Evolutionary conservation across 2,888 invertebrate species (phyloP), one percentile per base, ranked within the genome.

Genomic region (Endomychus coccineus): DNA sequence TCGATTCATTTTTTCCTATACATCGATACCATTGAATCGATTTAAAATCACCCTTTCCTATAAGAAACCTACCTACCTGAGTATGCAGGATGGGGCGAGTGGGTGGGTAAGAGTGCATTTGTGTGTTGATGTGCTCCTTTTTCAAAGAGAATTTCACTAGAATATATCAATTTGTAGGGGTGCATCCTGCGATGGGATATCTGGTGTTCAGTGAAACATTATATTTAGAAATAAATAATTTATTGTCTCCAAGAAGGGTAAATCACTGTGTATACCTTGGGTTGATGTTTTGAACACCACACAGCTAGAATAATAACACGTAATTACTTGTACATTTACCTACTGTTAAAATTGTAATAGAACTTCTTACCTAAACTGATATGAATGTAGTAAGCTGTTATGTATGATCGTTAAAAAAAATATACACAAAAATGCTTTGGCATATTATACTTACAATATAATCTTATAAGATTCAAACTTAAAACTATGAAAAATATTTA

Each of bases 181-280:
- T n/a, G n/a, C n/a, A n/a, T n/a, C n/a, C n/a, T n/a, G n/a, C n/a
- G n/a, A n/a, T n/a, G n/a, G n/a, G n/a, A n/a, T n/a, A n/a, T n/a
- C n/a, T n/a, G n/a, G n/a, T n/a, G n/a, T n/a, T n/a, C n/a, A n/a
- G n/a, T n/a, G n/a, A n/a, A n/a, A n/a, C n/a, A n/a, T n/a, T n/a
- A n/a, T n/a, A 14, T 12, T 3, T 36, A 37, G 59, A 66, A 66
- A 66, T 66, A 65, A 64, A 66, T 66, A 64, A 65, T 66, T 66
- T 66, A 66, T 66, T 66, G 66, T 66, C 66, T 65, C 58, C 59
- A 62, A 58, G 61, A 62, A 61, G 56, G 61, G 52, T 56, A 60
- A 52, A 60, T 62, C 59, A 62, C 55, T 58, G 57, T 53, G 54
- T 56, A 48, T 50, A 61, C 56, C 54, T 58, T 56, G 44, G 51